phyloP scores from a whole-genome alignment of 2,888 invertebrate species.

The Pecten maximus region DNA sequence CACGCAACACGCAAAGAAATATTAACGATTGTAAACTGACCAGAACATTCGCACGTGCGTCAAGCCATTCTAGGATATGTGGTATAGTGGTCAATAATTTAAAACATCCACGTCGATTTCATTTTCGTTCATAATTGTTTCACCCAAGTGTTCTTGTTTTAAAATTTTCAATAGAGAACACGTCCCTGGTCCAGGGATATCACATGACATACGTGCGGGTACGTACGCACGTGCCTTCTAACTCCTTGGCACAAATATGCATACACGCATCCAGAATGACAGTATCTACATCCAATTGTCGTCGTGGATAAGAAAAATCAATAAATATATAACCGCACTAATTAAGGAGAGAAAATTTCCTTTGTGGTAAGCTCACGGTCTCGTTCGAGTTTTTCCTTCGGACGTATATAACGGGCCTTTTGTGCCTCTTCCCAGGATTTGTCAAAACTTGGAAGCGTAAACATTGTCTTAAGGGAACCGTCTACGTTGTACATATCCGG shows the following conservation, averaged over 20 bases:
- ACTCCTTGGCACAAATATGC: neutral
- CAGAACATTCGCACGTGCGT: neutral
- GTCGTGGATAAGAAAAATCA: too few relatives aligned
- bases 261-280: neutral
- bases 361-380: constrained; percentile 68
- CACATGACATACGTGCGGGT: neutral
- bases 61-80: neutral
- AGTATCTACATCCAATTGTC: neutral
- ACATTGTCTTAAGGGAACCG: constrained; percentile 70
- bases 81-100: neutral
- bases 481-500: constrained; percentile 72
- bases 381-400: constrained; percentile 56
- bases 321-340: neutral
- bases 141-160: neutral
- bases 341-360: constrained; percentile 63
- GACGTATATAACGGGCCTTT: constrained; percentile 73
- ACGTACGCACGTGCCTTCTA: neutral
- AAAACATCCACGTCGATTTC: neutral
- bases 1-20: neutral
- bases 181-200: neutral
- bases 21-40: neutral
- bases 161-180: neutral
- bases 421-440: constrained; percentile 69
- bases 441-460: constrained; percentile 67
- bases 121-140: too few relatives aligned